These are phyloP conservation scores for Bucco capensis DNA, from an alignment of 2,113 vertebrate genomes.

Conservation along the genomic window DNA sequence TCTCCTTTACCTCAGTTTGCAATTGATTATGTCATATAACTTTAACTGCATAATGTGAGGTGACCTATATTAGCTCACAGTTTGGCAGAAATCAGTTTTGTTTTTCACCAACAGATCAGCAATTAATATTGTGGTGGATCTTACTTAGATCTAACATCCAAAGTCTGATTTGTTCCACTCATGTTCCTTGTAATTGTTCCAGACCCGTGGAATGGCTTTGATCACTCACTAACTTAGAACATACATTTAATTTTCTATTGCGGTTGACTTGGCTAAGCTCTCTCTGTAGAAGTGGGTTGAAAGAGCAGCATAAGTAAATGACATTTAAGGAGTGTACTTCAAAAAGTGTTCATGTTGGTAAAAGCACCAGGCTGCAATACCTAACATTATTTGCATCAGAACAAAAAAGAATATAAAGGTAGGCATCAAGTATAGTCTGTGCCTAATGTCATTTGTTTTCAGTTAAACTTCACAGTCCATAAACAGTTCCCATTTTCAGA, in stretches of 20 bases:
- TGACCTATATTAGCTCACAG: neutral
- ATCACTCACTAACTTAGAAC: neutral
- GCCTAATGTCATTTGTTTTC: neutral
- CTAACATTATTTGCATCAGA: neutral
- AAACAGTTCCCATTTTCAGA: neutral
- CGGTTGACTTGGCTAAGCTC: neutral
- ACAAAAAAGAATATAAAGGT: neutral
- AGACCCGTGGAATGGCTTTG: neutral
- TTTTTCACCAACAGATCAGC: neutral
- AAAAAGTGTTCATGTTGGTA: neutral
- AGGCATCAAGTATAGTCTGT: neutral
- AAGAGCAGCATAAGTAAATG: neutral
- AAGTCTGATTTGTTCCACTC: neutral
- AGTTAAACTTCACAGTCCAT: neutral
- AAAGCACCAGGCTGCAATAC: neutral
- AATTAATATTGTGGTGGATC: neutral
- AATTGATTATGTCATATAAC: neutral
- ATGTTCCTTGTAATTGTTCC: neutral
- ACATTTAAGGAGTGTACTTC: neutral
- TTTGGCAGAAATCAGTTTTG: neutral
- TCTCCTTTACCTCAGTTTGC: neutral
- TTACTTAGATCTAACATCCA: neutral
- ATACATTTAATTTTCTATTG: neutral
- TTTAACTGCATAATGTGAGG: neutral
- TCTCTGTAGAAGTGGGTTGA: neutral